phyloP scores from a whole-genome alignment of 2,888 invertebrate species.

The Drosophila emarginata region DNA sequence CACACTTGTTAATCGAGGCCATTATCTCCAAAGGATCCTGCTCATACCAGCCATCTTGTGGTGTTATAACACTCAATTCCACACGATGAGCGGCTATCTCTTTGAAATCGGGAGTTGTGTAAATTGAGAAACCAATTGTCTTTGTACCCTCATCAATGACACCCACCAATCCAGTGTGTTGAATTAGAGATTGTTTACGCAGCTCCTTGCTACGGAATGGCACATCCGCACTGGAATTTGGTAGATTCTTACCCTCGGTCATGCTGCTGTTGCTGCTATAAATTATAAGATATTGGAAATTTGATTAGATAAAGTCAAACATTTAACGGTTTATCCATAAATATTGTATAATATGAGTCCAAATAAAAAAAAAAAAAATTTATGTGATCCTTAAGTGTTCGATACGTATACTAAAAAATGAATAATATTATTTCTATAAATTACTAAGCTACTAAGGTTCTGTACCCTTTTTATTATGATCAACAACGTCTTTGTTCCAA shows the following conservation, averaged over 20 bases:
- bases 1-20: slow-evolving; percentile 90
- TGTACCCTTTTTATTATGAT: too few species aligned
- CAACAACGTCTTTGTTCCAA: background rate
- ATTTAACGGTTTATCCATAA: background rate
- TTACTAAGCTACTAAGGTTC: too few species aligned
- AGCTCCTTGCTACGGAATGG: slow-evolving; percentile 72
- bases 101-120: slow-evolving; percentile 89
- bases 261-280: slow-evolving; percentile 40
- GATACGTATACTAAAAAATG: too few species aligned
- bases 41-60: slow-evolving; percentile 96
- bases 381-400: too few species aligned
- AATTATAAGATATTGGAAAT: background rate
- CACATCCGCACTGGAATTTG: slow-evolving; percentile 70
- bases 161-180: slow-evolving; percentile 86
- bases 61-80: slow-evolving; percentile 90
- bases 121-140: slow-evolving; percentile 91
- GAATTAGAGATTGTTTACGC: slow-evolving; percentile 66
- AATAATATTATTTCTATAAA: too few species aligned
- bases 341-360: background rate
- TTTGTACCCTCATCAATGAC: slow-evolving; percentile 98
- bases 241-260: slow-evolving; percentile 73
- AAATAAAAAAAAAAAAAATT: too few species aligned
- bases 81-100: slow-evolving; percentile 91
- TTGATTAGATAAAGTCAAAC: background rate
- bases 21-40: slow-evolving; percentile 94